These are phyloP conservation scores for Platysternon megacephalum DNA, from an alignment of 2,113 vertebrate species.

Conservation along the genomic window DNA sequence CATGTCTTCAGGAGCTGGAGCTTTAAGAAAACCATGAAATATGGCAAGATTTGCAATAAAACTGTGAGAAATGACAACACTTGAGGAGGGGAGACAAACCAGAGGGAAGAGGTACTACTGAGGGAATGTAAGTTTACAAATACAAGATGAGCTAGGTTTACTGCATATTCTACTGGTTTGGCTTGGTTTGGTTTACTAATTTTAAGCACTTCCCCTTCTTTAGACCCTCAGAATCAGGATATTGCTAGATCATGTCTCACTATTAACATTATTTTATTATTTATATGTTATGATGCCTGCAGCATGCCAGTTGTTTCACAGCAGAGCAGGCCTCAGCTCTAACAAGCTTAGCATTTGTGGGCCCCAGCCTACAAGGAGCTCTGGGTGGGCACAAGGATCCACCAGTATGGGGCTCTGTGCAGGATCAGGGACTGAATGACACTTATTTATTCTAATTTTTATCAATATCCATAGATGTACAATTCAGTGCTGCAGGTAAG, in stretches of 20 bases:
- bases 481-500: not conserved
- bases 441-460: not conserved
- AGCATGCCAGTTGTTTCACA: not conserved
- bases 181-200: not conserved
- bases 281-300: not conserved
- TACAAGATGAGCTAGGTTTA: not conserved
- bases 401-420: not conserved
- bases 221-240: fast-evolving
- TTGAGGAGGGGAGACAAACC: not conserved
- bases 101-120: not conserved
- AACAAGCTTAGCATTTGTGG: not conserved
- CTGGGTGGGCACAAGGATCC: not conserved
- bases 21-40: not conserved
- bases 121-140: not conserved
- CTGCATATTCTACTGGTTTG: not conserved
- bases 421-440: fast-evolving
- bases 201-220: not conserved
- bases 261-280: not conserved
- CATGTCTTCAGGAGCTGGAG: not conserved
- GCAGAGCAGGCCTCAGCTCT: not conserved
- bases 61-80: not conserved
- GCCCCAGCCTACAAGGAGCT: fast-evolving
- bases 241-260: not conserved
- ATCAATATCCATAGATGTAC: not conserved
- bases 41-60: not conserved